Conservation (phyloP, 2,797 vertebrate genomes). For the Lemur catta region DNA sequence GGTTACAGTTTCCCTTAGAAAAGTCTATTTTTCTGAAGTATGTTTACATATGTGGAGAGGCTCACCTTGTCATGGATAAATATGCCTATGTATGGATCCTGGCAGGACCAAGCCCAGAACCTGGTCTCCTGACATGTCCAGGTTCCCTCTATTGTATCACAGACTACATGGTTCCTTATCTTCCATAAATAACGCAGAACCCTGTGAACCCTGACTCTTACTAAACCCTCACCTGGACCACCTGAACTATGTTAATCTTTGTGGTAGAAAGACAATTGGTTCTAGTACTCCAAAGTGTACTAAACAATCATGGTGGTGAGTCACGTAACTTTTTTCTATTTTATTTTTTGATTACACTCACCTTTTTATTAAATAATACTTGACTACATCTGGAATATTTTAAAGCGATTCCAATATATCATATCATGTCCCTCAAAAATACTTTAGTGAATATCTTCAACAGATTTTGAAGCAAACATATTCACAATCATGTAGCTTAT, state of each 20-base stretch:
- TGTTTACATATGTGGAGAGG: neutral
- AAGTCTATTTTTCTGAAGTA: neutral
- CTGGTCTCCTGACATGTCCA: neutral
- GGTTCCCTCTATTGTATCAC: neutral
- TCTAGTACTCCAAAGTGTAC: neutral
- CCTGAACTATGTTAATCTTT: neutral
- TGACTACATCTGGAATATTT: neutral
- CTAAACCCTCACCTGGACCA: neutral
- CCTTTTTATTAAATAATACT: neutral
- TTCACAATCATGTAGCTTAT: neutral
- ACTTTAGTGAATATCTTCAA: neutral
- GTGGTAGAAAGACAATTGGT: neutral
- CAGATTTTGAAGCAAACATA: neutral
- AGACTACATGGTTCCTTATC: fast-evolving
- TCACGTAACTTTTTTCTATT: neutral
- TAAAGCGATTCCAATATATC: neutral
- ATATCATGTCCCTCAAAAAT: neutral
- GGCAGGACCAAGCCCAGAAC: neutral
- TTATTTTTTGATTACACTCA: neutral
- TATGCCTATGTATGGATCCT: neutral
- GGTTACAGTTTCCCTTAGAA: neutral
- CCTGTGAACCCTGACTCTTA: neutral
- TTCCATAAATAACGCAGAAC: neutral
- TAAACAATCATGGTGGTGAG: neutral
- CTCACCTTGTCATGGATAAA: neutral